These are phyloP conservation scores for Eupithecia pulchellata DNA, from an alignment of 2,888 invertebrate genomes.

Conservation along the genomic window DNA sequence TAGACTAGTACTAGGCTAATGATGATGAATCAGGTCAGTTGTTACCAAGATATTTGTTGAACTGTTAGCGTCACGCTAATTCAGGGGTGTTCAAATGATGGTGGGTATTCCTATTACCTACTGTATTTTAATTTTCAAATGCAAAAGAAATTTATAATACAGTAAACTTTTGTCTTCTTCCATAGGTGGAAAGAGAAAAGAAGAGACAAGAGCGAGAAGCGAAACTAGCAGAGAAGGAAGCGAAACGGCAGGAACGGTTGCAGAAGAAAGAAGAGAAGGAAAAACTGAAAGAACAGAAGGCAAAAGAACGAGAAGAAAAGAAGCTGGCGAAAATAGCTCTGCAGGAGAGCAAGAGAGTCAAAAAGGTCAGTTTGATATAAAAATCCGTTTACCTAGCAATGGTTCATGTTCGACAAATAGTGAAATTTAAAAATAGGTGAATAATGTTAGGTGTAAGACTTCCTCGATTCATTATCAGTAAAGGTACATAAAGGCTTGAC, in stretches of 20 bases:
- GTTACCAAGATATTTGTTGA: too few relatives aligned
- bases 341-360: slow-evolving; percentile 75
- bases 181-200: slow-evolving; percentile 82
- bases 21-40: too few relatives aligned
- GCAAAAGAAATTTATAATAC: slow-evolving; percentile 36
- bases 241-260: slow-evolving; percentile 74
- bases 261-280: slow-evolving; percentile 82
- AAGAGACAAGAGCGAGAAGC: slow-evolving; percentile 83
- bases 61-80: too few relatives aligned
- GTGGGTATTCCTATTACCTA: too few relatives aligned
- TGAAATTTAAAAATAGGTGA: too few relatives aligned
- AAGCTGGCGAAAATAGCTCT: slow-evolving; percentile 70
- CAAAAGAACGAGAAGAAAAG: slow-evolving; percentile 81
- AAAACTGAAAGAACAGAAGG: slow-evolving; percentile 75
- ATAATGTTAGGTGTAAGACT: not conserved
- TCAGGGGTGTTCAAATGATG: too few relatives aligned
- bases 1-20: too few relatives aligned
- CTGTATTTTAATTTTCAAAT: too few relatives aligned
- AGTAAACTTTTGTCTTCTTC: slow-evolving; percentile 33
- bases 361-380: slow-evolving; percentile 54
- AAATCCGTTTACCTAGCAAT: not conserved
- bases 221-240: slow-evolving; percentile 80
- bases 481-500: too few relatives aligned
- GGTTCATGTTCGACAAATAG: too few relatives aligned
- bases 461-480: not conserved